phyloP scores from a whole-genome alignment of 2,797 vertebrate species.

The Cetoscarus ocellatus region DNA sequence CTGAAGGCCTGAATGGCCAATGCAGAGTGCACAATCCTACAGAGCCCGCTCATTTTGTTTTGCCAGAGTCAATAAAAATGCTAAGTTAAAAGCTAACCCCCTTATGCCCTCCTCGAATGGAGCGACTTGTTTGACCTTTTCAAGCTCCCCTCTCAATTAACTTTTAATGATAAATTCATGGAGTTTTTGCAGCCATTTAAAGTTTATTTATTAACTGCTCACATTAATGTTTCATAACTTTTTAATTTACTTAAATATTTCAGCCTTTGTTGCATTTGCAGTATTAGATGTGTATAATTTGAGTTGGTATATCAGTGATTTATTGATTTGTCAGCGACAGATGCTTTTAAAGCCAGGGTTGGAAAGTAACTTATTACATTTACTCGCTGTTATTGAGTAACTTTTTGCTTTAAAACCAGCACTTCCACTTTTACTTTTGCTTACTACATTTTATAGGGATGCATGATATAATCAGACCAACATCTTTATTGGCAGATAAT shows the following conservation, averaged over 20 bases:
- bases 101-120: slow-evolving; percentile 82
- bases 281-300: no score
- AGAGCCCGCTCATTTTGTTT: slow-evolving; percentile 99
- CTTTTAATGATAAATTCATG: slow-evolving; percentile 85
- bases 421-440: no score
- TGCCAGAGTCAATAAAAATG: slow-evolving; percentile 99
- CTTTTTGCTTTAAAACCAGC: no score
- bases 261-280: background rate
- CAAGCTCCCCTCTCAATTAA: slow-evolving; percentile 86
- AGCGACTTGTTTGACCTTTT: slow-evolving; percentile 83
- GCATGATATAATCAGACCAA: no score
- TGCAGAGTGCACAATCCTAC: slow-evolving; percentile 96
- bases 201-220: slow-evolving; percentile 10
- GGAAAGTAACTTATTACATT: no score
- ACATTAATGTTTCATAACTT: slow-evolving; percentile 13
- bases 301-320: background rate
- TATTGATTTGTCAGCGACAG: background rate
- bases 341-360: no score
- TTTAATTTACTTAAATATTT: slow-evolving; percentile 11
- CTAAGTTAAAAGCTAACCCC: slow-evolving; percentile 92
- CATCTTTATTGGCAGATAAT: no score
- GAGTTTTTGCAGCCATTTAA: slow-evolving; percentile 47
- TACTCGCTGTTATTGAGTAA: no score
- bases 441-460: no score
- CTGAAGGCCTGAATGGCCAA: slow-evolving; percentile 95